Evolutionary conservation across 2,888 invertebrate genomes (phyloP), one percentile per base, ranked within the genome.

Genomic region (Conus canariensis): DNA sequence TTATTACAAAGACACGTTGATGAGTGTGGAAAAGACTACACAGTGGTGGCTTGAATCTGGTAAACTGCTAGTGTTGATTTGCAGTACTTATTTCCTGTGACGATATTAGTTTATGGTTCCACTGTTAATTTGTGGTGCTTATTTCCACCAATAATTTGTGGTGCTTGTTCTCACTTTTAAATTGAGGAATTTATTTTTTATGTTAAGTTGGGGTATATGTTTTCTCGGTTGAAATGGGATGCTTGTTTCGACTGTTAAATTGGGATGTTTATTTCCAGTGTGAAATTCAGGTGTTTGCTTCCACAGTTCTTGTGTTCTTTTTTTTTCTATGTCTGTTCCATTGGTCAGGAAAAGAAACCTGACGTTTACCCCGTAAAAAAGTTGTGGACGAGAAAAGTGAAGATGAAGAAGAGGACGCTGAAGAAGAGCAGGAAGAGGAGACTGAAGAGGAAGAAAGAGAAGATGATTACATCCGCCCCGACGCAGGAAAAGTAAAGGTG

Each of bases 391-490:
- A 80, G 77, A 22, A 80, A 30, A 80, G 77, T 10, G 30, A 80
- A 16, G 74, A n/a, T 22, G 45, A 85, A 16, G 92, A 92, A 82
- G 88, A 88, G 80, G 86, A 90, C 16, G 87, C 64, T 93, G 95
- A 96, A 93, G 94, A 97, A 95, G 98, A 98, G 0, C 98, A 99
- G 96, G 99, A 99, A 95, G 99, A 99, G 96, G 93, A 93, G 16
- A 91, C 88, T 0, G 85, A 85, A 9, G 87, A 85, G 14, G 88
- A 80, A 0, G 87, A 82, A 25, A 85, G 70, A 56, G 88, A 22
- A 19, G 83, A 83, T 16, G 67, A 60, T 0, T 9, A 30, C 30
- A 64, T 14, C 12, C 64, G 64, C 64, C 88, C 25, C 10, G 25
- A 88, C n/a, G n/a, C 83, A 59, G 25, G 45, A 74, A 88, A 88